A percentile compares a stretch with the other conserved stretches of the same genome.
These are phyloP conservation scores for Meloidogyne floridensis DNA, from an alignment of 1,140 invertebrate species.

Conservation along the genomic window DNA sequence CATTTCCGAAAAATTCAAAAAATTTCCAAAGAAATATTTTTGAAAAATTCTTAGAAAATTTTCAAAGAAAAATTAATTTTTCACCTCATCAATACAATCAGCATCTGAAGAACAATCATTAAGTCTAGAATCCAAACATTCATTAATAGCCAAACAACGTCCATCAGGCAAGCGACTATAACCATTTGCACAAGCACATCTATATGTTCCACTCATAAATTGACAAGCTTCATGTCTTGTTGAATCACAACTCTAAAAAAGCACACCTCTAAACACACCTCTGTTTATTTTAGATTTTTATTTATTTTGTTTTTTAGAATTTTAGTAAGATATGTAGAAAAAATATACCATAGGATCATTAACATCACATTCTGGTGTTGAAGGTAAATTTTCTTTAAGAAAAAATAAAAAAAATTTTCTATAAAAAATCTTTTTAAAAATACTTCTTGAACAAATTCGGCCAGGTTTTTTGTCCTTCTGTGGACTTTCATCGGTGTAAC, in stretches of 20 bases:
- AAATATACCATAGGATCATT: conserved; percentile 57
- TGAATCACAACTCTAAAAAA: conserved; percentile 55
- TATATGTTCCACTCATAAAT: conserved; percentile 61
- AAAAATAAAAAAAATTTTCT: background rate
- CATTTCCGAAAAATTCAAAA: no score
- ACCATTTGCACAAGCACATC: conserved; percentile 58
- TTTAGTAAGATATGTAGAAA: no score
- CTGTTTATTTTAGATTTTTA: no score
- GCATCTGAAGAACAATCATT: conserved; percentile 59
- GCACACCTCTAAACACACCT: no score
- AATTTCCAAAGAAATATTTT: background rate
- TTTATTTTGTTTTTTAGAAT: no score
- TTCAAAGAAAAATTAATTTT: no score
- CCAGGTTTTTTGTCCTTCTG: conserved; percentile 51
- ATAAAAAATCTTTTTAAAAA: background rate
- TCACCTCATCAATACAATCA: conserved; percentile 60
- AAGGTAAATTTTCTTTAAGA: conserved; percentile 54
- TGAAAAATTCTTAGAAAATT: background rate
- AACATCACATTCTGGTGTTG: conserved; percentile 63
- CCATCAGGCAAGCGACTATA: conserved; percentile 62
- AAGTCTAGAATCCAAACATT: conserved; percentile 55
- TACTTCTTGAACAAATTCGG: conserved; percentile 58
- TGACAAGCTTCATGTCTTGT: conserved; percentile 55
- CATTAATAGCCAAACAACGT: conserved; percentile 63
- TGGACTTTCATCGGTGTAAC: conserved; percentile 55